Conservation (phyloP, 1,140 invertebrate genomes). For the Liolophura sinensis region DNA sequence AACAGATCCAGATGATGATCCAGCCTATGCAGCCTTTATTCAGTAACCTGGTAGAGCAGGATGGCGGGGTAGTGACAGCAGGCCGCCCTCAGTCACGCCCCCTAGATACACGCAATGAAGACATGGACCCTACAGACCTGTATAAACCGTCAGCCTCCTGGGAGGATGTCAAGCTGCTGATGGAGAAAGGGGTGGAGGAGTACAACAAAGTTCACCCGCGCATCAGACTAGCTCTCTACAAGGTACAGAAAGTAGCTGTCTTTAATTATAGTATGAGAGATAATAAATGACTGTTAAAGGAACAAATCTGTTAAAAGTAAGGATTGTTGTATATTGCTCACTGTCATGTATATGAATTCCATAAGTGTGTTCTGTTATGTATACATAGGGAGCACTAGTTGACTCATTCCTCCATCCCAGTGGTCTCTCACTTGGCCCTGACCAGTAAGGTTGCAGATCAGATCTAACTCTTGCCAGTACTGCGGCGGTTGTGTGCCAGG, state of each 20-base stretch:
- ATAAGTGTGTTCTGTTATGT: too few relatives aligned
- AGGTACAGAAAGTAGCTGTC: slow-evolving; percentile 22
- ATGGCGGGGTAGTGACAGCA: slow-evolving; percentile 56
- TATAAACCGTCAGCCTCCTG: slow-evolving; percentile 36
- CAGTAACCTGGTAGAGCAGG: slow-evolving; percentile 56
- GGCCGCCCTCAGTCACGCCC: slow-evolving; percentile 45
- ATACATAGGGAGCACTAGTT: too few relatives aligned
- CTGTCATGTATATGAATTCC: too few relatives aligned
- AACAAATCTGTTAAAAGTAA: background rate
- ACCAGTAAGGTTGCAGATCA: too few relatives aligned
- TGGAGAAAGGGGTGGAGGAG: slow-evolving; percentile 53
- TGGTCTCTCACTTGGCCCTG: too few relatives aligned
- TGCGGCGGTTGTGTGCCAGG: too few relatives aligned
- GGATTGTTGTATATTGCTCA: too few relatives aligned
- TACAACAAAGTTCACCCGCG: slow-evolving; percentile 56
- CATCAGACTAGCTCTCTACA: slow-evolving; percentile 53
- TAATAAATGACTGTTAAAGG: background rate
- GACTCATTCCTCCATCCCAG: too few relatives aligned
- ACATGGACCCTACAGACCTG: slow-evolving; percentile 49
- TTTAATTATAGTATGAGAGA: too few relatives aligned
- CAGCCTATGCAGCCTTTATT: slow-evolving; percentile 40
- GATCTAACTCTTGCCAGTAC: too few relatives aligned
- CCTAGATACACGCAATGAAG: slow-evolving; percentile 40
- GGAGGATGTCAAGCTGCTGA: slow-evolving; percentile 37
- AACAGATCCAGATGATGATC: slow-evolving; percentile 45